Evolutionary conservation across 2,797 vertebrate genomes (phyloP).

Genomic region (Cyclura pinguis): DNA sequence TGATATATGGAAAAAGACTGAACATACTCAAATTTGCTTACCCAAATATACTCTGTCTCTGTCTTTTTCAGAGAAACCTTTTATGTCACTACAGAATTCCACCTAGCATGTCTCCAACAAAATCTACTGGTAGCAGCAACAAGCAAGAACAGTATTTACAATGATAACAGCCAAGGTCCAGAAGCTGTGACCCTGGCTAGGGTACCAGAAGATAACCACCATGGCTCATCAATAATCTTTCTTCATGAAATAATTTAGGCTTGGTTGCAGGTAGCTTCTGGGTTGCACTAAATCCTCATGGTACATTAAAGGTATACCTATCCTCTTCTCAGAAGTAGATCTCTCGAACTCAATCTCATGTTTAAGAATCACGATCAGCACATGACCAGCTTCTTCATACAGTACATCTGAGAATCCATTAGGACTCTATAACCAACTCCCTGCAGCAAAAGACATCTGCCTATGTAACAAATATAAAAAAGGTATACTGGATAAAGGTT

Average conservation of each 20-base stretch:
- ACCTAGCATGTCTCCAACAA: background rate
- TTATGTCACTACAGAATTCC: background rate
- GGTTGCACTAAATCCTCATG: background rate
- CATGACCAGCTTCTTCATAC: background rate
- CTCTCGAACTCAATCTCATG: background rate
- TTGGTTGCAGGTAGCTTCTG: background rate
- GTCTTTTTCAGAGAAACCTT: background rate
- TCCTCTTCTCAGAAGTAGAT: background rate
- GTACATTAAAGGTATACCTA: background rate
- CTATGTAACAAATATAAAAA: background rate
- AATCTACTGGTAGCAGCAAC: background rate
- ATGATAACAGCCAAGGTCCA: background rate
- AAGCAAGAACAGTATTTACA: background rate
- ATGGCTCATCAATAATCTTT: background rate
- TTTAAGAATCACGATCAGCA: background rate
- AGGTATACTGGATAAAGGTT: background rate
- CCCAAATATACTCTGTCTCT: too few relatives aligned
- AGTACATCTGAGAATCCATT: background rate
- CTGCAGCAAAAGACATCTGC: too few relatives aligned
- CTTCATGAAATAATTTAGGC: background rate
- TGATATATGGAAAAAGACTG: too few relatives aligned
- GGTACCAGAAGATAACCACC: background rate
- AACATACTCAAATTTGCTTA: too few relatives aligned
- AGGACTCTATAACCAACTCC: too few relatives aligned
- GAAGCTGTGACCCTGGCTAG: background rate